Conservation (phyloP, 2,888 invertebrate genomes). For the Luperina testacea region DNA sequence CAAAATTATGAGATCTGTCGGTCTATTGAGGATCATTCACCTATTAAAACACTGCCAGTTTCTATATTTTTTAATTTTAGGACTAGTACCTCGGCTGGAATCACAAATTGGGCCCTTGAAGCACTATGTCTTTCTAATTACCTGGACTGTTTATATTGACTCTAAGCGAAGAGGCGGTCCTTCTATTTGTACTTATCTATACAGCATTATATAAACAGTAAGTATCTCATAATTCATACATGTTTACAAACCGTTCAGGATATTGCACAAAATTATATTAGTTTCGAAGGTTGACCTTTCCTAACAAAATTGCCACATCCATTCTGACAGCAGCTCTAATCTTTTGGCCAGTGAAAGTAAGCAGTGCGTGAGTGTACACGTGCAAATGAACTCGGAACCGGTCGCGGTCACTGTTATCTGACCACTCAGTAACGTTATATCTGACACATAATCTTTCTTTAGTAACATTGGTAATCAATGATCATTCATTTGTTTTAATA, state of each 20-base stretch:
- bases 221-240: background rate
- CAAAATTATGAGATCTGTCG: background rate
- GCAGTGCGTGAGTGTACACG: conserved; percentile 35
- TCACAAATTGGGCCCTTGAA: background rate
- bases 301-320: conserved; percentile 49
- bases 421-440: conserved; percentile 13
- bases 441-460: conserved; percentile 19
- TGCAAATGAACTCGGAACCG: conserved; percentile 58
- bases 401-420: conserved; percentile 51
- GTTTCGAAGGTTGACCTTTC: conserved; percentile 46
- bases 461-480: background rate
- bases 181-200: background rate
- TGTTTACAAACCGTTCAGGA: conserved; percentile 22
- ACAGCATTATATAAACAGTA: background rate
- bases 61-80: background rate
- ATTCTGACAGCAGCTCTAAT: conserved; percentile 43
- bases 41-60: background rate
- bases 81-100: background rate
- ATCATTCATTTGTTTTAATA: conserved; percentile 5
- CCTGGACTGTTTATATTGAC: background rate
- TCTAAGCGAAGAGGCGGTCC: background rate
- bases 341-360: conserved; percentile 63
- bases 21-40: background rate
- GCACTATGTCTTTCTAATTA: background rate
- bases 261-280: conserved; percentile 38